phyloP scores from a whole-genome alignment of 2,797 vertebrate genomes.

The Mus caroli region DNA sequence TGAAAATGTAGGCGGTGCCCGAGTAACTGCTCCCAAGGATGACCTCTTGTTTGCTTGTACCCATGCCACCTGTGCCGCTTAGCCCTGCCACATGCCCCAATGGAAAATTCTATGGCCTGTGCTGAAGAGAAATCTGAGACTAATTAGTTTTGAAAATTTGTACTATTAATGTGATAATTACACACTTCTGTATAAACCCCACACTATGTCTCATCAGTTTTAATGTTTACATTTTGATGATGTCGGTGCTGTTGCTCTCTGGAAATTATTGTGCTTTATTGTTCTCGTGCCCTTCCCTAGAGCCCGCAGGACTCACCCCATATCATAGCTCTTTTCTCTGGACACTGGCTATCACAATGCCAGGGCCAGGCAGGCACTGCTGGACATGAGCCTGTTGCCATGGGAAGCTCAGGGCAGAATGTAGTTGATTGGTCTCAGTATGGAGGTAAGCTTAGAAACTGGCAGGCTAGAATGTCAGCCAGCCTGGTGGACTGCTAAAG shows the following conservation, averaged over 20 bases:
- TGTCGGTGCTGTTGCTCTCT: not conserved
- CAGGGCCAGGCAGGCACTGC: slow-evolving; percentile 29
- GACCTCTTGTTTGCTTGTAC: not conserved
- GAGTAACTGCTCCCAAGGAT: not conserved
- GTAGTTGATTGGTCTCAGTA: slow-evolving; percentile 47
- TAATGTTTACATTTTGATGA: not conserved
- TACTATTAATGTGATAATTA: not conserved
- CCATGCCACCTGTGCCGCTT: no score
- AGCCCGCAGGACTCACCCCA: not conserved
- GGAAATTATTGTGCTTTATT: not conserved
- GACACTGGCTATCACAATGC: not conserved
- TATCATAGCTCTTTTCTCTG: not conserved
- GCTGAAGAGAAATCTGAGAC: slow-evolving; percentile 6
- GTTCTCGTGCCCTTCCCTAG: not conserved
- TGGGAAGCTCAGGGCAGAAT: slow-evolving; percentile 60
- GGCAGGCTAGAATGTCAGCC: not conserved
- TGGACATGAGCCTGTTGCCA: slow-evolving; percentile 70
- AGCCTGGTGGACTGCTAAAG: slow-evolving; percentile 4
- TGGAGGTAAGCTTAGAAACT: not conserved
- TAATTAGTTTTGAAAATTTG: not conserved
- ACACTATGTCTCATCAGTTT: slow-evolving; percentile 10
- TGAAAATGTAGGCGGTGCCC: not conserved
- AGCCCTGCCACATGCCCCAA: not conserved
- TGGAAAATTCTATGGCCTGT: not conserved
- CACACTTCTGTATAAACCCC: not conserved